phyloP scores from a whole-genome alignment of 2,888 invertebrate species.

The Netelia inedita region DNA sequence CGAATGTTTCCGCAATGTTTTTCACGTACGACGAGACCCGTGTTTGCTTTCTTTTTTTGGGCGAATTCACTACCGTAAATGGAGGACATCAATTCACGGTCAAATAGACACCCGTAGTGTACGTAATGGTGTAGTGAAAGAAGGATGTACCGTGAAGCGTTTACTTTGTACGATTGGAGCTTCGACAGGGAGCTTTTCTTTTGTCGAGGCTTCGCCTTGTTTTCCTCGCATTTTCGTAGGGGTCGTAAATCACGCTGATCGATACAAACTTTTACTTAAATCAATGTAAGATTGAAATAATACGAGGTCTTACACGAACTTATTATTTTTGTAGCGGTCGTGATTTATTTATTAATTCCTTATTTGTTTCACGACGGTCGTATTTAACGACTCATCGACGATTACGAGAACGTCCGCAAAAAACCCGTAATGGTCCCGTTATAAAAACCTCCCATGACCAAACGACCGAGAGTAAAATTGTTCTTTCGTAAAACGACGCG shows the following conservation, averaged over 20 bases:
- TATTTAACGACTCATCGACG: too few relatives aligned
- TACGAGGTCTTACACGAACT: too few relatives aligned
- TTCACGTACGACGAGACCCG: not conserved
- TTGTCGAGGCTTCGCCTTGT: not conserved
- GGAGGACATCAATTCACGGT: conserved; percentile 49
- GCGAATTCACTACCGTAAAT: conserved; percentile 45
- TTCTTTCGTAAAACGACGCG: not conserved
- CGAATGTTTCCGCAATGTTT: not conserved
- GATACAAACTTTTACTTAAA: not conserved
- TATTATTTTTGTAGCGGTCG: not conserved
- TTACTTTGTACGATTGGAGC: conserved; percentile 57
- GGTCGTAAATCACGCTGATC: not conserved
- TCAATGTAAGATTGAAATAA: not conserved
- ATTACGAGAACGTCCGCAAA: too few relatives aligned
- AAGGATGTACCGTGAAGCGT: conserved; percentile 23
- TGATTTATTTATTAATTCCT: not conserved
- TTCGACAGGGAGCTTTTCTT: conserved; percentile 29
- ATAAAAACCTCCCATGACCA: not conserved
- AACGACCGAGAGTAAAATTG: too few relatives aligned
- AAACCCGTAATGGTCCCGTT: not conserved
- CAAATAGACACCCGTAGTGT: conserved; percentile 29
- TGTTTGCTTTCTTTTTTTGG: not conserved
- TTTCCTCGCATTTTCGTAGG: not conserved
- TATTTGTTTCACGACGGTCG: too few relatives aligned
- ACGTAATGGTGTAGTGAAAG: conserved; percentile 10